Evolutionary conservation across 1,140 invertebrate species (phyloP), one percentile per base, ranked within the genome.

Genomic region (Sinella curviseta): DNA sequence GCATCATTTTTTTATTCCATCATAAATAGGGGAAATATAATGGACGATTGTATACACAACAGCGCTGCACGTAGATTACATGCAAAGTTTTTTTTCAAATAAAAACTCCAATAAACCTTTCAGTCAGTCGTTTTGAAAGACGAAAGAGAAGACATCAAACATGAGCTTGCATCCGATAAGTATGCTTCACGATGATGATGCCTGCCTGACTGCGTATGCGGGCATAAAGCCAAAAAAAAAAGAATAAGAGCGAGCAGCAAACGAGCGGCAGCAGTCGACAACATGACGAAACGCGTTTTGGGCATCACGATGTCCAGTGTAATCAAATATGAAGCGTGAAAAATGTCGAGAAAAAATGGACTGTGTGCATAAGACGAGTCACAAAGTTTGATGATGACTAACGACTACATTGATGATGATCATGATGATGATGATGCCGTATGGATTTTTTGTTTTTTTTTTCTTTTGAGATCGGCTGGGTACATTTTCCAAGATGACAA

Each of bases 301-400:
- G 31, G 12, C 26, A 31, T 33, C 26, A 31, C 65, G 55, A 79
- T 79, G 74, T 79, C 74, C 17, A 57, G 33, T 26, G 33, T 79
- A 79, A 79, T 79, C 74, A 76, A 79, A 79, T 75, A 39, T 79
- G 78, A 79, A 75, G 54, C 48, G 54, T 79, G 78, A 79, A 79
- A 79, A 79, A 79, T 76, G 78, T 74, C 77, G 60, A 55, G 73
- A 78, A 78, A 78, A 78, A 70, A 26, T 70, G 28, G 28, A 70
- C 65, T 12, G 26, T 30, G 65, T 31, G 65, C 24, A 17, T 3
- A 17, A 26, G 12, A 60, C 3, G 57, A 60, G 3, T 60, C 14
- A 17, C 65, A 31, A 4, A 33, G 65, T 70, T n/a, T 26, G 24
- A 65, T n/a, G 57, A 65, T 26, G 57, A 26, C 3, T n/a, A 16